Percentiles rank a stretch among this genome's conserved stretches.
Evolutionary conservation across 2,888 invertebrate genomes (phyloP).

Genomic region (Protophormia terraenovae): DNA sequence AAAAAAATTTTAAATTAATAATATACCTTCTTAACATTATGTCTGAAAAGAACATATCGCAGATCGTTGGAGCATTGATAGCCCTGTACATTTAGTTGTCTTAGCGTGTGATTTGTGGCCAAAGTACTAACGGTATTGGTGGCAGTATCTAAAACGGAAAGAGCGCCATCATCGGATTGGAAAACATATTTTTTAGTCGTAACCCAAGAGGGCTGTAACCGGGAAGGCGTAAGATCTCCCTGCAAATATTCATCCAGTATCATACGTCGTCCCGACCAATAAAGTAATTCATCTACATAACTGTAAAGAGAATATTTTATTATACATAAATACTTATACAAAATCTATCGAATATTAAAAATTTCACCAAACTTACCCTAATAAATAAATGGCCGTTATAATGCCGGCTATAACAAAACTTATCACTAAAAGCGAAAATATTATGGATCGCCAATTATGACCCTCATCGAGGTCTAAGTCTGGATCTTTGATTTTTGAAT

Average conservation of each 20-base stretch:
- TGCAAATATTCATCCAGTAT: constrained; percentile 92
- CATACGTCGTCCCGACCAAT: constrained; percentile 94
- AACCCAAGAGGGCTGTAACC: constrained; percentile 91
- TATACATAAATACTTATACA: no score
- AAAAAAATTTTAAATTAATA: background rate
- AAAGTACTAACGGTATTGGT: constrained; percentile 90
- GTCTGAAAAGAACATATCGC: constrained; percentile 93
- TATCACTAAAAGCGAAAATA: constrained; percentile 93
- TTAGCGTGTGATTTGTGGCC: constrained; percentile 93
- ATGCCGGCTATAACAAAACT: constrained; percentile 93
- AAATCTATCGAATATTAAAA: no score
- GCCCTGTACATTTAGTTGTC: constrained; percentile 93
- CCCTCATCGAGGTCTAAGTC: constrained; percentile 90
- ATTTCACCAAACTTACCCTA: constrained; percentile 84
- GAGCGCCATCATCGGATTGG: constrained; percentile 92
- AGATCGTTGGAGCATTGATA: constrained; percentile 93
- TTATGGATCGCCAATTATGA: constrained; percentile 94
- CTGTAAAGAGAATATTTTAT: constrained; percentile 77
- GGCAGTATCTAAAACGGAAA: constrained; percentile 89
- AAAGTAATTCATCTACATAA: constrained; percentile 93
- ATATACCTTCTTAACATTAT: constrained; percentile 92
- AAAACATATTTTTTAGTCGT: constrained; percentile 91
- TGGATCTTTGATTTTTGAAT: constrained; percentile 92
- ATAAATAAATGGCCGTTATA: constrained; percentile 92
- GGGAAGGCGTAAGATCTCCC: constrained; percentile 87